phyloP scores from a whole-genome alignment of 2,113 vertebrate genomes.

The Hyaena hyaena region DNA sequence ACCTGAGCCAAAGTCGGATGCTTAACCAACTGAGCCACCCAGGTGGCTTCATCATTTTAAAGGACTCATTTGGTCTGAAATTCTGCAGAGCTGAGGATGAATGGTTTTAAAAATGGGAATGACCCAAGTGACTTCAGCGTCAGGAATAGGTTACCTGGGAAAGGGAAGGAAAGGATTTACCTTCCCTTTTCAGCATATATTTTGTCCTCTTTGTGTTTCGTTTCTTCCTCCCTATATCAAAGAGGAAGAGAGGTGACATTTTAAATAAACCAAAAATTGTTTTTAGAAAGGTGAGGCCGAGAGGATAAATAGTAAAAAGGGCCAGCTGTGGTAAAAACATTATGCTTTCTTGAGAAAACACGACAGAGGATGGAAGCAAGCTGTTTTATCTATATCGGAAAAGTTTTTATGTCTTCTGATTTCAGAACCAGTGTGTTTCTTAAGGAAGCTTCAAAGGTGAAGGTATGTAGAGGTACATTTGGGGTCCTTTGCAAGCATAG shows the following conservation, averaged over 20 bases:
- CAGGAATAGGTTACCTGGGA: not conserved
- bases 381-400: not conserved
- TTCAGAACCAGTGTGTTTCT: conserved; percentile 9
- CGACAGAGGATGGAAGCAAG: not conserved
- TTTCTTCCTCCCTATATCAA: not conserved
- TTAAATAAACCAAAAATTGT: not conserved
- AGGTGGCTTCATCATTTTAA: not conserved
- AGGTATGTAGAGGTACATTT: not conserved
- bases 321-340: not conserved
- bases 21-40: no score
- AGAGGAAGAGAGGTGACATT: not conserved
- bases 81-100: not conserved
- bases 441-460: not conserved
- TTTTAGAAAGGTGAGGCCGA: not conserved
- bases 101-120: not conserved
- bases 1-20: no score
- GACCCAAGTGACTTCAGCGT: not conserved
- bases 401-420: not conserved
- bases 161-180: not conserved
- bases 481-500: not conserved
- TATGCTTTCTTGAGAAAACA: not conserved
- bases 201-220: not conserved
- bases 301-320: not conserved
- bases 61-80: not conserved
- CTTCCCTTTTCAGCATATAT: not conserved